Evolutionary conservation across 2,113 vertebrate species (phyloP).

Genomic region (Daboia siamensis): DNA sequence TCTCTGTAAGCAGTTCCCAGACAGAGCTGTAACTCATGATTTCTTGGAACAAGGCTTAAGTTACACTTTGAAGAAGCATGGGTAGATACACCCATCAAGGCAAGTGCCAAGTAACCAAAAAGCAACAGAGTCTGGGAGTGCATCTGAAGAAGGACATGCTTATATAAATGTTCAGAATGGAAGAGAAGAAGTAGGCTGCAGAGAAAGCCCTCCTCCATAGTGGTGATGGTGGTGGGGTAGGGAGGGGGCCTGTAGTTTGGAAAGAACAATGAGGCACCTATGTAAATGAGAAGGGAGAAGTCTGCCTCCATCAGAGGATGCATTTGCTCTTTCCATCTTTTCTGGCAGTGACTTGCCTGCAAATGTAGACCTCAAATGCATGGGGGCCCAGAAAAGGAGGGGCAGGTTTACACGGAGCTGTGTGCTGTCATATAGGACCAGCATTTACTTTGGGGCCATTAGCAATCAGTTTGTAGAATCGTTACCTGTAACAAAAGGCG

Average conservation of each 20-base stretch:
- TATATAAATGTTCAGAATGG: background rate
- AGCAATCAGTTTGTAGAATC: background rate
- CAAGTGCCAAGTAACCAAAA: background rate
- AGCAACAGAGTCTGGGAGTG: background rate
- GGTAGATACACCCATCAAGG: background rate
- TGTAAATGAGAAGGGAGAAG: background rate
- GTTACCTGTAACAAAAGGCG: background rate
- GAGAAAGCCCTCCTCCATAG: background rate
- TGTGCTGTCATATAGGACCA: background rate
- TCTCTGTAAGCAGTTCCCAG: background rate
- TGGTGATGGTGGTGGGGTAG: background rate
- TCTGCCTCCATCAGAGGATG: background rate
- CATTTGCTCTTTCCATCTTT: background rate
- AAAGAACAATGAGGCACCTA: background rate
- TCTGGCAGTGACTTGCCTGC: background rate
- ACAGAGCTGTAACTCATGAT: background rate
- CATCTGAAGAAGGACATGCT: background rate
- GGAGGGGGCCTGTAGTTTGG: background rate
- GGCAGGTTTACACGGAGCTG: background rate
- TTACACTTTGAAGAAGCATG: background rate
- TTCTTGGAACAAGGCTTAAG: background rate
- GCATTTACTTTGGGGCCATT: background rate
- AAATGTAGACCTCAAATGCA: background rate
- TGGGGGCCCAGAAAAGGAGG: background rate
- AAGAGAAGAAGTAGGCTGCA: background rate